A percentile compares a stretch with the other conserved stretches of the same genome.
phyloP scores from a whole-genome alignment of 2,113 vertebrate genomes.

The Osmerus mordax region DNA sequence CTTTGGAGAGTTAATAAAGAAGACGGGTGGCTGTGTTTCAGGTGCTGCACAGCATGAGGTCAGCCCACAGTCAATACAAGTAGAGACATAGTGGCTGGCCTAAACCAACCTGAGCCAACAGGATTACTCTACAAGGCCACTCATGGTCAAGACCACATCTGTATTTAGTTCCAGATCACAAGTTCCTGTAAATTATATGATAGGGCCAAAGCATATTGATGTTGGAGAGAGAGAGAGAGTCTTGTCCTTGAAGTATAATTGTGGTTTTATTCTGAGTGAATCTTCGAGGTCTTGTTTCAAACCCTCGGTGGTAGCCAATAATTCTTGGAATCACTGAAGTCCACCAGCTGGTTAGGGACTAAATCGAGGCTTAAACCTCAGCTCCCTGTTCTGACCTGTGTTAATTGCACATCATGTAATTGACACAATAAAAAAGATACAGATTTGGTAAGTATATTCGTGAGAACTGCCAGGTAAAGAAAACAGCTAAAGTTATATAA shows the following conservation, averaged over 20 bases:
- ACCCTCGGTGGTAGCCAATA: no score
- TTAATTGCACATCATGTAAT: conserved; percentile 15
- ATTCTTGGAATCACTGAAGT: no score
- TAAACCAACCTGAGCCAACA: conserved; percentile 7
- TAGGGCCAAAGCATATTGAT: conserved; percentile 1
- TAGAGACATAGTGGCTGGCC: conserved; percentile 34
- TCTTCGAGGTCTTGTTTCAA: no score
- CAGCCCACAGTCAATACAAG: conserved; percentile 36
- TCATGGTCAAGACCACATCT: conserved; percentile 34
- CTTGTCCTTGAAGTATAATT: conserved; percentile 3
- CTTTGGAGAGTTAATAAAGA: conserved; percentile 1
- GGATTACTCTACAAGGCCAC: background rate
- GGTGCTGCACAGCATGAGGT: conserved; percentile 14
- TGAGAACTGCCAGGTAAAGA: background rate
- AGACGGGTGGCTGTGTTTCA: conserved; percentile 30
- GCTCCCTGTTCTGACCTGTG: no score
- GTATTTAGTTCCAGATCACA: conserved; percentile 21
- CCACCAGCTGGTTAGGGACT: no score
- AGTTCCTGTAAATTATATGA: conserved; percentile 32
- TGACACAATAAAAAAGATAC: no score
- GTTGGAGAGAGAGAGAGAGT: background rate
- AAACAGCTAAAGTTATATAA: conserved; percentile 15
- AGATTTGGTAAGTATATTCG: background rate
- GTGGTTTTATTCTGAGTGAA: no score
- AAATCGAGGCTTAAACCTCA: no score